phyloP scores from a whole-genome alignment of 2,113 vertebrate species.

The Megaleporinus macrocephalus region DNA sequence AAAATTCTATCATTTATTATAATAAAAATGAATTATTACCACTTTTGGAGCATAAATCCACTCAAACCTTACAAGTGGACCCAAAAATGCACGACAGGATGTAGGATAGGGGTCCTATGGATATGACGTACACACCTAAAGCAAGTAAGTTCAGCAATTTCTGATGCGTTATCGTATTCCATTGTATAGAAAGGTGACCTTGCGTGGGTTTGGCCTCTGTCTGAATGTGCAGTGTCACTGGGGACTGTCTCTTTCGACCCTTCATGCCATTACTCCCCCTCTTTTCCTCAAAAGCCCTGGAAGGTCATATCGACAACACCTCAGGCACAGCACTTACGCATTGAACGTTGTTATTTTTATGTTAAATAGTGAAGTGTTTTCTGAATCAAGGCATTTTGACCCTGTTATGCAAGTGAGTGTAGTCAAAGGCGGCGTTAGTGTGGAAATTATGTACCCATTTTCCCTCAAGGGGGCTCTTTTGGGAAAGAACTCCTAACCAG shows the following conservation, averaged over 20 bases:
- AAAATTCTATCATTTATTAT: no score
- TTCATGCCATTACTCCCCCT: slow-evolving; percentile 18
- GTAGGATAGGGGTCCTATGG: no score
- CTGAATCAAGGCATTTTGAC: not conserved
- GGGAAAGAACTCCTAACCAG: not conserved
- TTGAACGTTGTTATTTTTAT: not conserved
- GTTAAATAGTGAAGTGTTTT: not conserved
- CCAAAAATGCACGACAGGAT: no score
- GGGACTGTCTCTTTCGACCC: slow-evolving; percentile 21
- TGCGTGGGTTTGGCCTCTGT: slow-evolving; percentile 7
- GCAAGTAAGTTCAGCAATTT: not conserved
- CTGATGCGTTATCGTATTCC: not conserved
- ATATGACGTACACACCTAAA: not conserved
- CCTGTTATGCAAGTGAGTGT: not conserved
- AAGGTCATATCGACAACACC: slow-evolving; percentile 39
- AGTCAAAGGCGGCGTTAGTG: not conserved
- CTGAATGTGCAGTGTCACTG: slow-evolving; percentile 46
- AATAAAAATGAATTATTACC: no score
- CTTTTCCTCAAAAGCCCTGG: slow-evolving; percentile 23
- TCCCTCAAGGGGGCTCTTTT: not conserved
- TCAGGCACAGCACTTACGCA: not conserved
- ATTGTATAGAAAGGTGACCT: slow-evolving; percentile 15
- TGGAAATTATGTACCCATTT: not conserved
- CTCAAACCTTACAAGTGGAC: no score
- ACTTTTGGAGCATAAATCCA: no score